Base-by-base conservation (phyloP, 2,888 invertebrate species). In the Elegia similella region DNA sequence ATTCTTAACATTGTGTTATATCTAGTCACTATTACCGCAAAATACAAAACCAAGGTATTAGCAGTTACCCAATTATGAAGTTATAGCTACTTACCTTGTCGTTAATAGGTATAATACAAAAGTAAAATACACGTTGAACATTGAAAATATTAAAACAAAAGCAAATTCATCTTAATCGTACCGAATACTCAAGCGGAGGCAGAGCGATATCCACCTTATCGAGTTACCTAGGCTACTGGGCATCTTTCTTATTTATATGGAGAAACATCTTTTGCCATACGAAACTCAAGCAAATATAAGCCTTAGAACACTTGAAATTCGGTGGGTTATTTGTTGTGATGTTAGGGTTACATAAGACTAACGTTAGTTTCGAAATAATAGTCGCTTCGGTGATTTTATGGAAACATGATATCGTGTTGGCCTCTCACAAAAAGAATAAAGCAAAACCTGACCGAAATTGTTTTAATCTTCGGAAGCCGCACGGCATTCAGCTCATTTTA, bases 211-310 rank as follows among this genome's bases (percentile, higher is more conserved):
- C 84, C 89, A 89, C 79, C 80, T 85, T 88, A 84, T 91, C 88
- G 76, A 80, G 84, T 91, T 91, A 91, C 91, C 90, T 90, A 91
- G 90, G 91, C 91, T 90, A 90, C 91, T 89, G 91, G 89, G 84
- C 86, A 88, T 85, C 81, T 72, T 23, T 69, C 67, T 60, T 57
- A 58, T 57, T 58, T 42, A 46, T 59, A 59, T 73, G 84, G 78
- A 56, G 76, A 53, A 66, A 42, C 73, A 84, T 76, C 60, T 53
- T 56, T 55, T 47, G 42, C 58, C 29, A 23, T 10, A 15, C 29
- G 30, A 42, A 2, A 8, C 0, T 1, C n/a, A 29, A 12, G 2
- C 8, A 7, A 10, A 13, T 53, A 10, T 46, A 43, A n/a, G 53
- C 38, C 75, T 68, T 69, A 52, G 58, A 44, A 59, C 72, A 64